Conservation (phyloP, 2,797 vertebrate genomes). For the Dallia pectoralis region DNA sequence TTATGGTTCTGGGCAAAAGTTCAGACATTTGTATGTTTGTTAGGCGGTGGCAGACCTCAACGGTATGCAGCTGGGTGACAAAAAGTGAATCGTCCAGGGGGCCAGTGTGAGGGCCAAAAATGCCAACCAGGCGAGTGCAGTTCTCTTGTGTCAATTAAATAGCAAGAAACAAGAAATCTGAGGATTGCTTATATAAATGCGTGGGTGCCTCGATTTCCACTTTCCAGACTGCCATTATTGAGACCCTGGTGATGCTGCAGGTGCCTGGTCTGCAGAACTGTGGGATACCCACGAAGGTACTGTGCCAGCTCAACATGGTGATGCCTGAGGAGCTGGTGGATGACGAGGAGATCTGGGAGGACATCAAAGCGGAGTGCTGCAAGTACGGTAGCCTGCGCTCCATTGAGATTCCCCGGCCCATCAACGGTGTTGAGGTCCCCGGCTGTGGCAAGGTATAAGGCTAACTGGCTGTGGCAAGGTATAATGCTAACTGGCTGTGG, state of each 20-base stretch:
- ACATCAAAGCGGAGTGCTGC: conserved; percentile 78
- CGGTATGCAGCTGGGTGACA: conserved; percentile 80
- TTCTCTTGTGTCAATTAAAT: neutral
- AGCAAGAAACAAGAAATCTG: neutral
- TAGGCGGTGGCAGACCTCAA: conserved; percentile 78
- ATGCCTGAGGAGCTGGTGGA: conserved; percentile 79
- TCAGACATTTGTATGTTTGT: conserved; percentile 4
- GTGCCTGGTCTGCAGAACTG: conserved; percentile 74
- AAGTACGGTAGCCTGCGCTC: conserved; percentile 76
- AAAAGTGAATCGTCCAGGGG: conserved; percentile 78
- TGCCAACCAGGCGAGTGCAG: conserved; percentile 68
- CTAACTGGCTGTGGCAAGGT: too few relatives aligned
- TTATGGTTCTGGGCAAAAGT: neutral
- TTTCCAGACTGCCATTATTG: conserved; percentile 63
- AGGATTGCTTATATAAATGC: neutral
- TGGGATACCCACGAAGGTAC: conserved; percentile 70
- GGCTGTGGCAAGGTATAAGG: conserved; percentile 75
- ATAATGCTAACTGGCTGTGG: too few relatives aligned
- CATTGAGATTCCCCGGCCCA: conserved; percentile 75
- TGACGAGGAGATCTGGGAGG: conserved; percentile 79
- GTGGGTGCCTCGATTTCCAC: neutral
- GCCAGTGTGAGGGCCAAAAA: conserved; percentile 79
- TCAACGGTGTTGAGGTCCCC: conserved; percentile 74
- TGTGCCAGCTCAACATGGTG: conserved; percentile 81
- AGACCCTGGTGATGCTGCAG: conserved; percentile 74